phyloP scores from a whole-genome alignment of 2,113 vertebrate species.

The Circaetus cinerascens region DNA sequence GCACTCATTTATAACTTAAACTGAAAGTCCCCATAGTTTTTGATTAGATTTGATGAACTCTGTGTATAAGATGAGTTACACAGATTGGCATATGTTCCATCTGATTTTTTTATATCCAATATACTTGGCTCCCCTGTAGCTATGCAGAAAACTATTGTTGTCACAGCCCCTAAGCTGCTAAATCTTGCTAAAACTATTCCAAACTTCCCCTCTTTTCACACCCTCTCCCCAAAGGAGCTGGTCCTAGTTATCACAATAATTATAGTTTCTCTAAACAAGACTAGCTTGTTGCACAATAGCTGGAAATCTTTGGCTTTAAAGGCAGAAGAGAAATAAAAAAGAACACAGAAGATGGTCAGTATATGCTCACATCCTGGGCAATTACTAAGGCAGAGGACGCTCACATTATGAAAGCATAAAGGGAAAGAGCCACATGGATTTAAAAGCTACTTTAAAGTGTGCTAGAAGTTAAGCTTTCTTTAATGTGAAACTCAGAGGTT shows the following conservation, averaged over 20 bases:
- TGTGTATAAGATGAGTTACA: not conserved
- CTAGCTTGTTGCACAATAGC: not conserved
- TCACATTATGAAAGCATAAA: not conserved
- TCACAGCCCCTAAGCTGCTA: not conserved
- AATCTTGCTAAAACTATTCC: not conserved
- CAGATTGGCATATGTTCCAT: not conserved
- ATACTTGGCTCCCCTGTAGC: not conserved
- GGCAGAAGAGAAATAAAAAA: not conserved
- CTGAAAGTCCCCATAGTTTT: not conserved
- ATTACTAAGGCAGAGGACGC: not conserved
- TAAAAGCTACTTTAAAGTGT: not conserved
- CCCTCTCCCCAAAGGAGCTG: not conserved
- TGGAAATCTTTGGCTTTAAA: not conserved
- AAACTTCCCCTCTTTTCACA: not conserved
- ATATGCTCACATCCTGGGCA: not conserved
- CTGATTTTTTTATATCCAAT: not conserved
- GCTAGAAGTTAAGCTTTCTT: not conserved
- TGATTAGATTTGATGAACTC: not conserved
- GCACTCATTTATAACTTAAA: not conserved
- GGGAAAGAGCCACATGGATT: not conserved
- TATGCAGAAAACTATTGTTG: not conserved
- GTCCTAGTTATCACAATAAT: not conserved
- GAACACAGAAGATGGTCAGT: not conserved
- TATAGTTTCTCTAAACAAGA: not conserved
- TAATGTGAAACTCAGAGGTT: not conserved